These are phyloP conservation scores for Lagorchestes hirsutus DNA, from an alignment of 2,797 vertebrate species.

Conservation along the genomic window DNA sequence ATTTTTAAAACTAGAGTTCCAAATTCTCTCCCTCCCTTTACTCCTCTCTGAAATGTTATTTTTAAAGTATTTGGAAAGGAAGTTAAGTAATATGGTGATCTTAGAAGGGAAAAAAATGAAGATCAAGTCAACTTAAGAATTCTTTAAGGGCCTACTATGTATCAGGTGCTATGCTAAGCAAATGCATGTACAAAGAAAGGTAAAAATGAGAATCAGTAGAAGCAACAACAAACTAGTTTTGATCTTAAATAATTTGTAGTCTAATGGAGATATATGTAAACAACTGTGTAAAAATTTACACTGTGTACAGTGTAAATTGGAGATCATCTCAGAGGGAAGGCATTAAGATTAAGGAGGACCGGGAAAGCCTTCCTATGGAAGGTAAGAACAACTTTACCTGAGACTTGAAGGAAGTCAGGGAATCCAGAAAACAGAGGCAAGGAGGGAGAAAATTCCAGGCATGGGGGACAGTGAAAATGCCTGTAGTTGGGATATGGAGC, in stretches of 20 bases:
- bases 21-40: not conserved
- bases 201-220: not conserved
- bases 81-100: constrained; percentile 24
- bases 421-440: not conserved
- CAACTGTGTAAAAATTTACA: no score
- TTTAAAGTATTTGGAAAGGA: constrained; percentile 36
- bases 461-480: not conserved
- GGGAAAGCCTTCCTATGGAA: not conserved
- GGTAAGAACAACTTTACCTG: not conserved
- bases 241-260: not conserved
- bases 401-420: not conserved
- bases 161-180: not conserved
- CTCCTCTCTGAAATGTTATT: not conserved
- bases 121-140: not conserved
- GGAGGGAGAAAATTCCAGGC: not conserved
- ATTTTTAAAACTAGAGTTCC: not conserved
- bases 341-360: not conserved
- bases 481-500: not conserved
- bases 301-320: not conserved
- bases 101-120: not conserved
- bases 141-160: not conserved
- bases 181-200: not conserved
- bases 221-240: not conserved
- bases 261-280: not conserved
- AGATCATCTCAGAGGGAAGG: not conserved